These are phyloP conservation scores for Lasioglossum albipes DNA, from an alignment of 1,140 invertebrate species.

Conservation along the genomic window DNA sequence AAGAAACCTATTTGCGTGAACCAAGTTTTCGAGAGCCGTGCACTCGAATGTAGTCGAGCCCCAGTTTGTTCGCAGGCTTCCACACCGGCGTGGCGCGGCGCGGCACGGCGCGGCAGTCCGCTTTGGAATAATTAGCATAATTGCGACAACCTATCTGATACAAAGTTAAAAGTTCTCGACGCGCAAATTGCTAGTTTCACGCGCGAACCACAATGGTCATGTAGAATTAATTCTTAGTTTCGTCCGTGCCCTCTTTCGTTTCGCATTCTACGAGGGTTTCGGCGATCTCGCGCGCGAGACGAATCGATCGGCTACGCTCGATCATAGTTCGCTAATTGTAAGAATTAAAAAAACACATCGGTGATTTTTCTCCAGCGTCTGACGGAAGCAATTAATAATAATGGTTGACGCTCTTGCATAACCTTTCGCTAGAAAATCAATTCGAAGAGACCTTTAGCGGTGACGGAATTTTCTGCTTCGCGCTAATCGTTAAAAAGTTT, in stretches of 20 bases:
- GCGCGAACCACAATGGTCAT: not conserved
- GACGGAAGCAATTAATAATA: not conserved
- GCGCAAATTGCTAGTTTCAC: not conserved
- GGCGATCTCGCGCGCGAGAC: not conserved
- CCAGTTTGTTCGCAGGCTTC: not conserved
- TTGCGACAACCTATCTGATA: not conserved
- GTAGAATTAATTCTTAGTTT: not conserved
- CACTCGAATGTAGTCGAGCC: too few species aligned
- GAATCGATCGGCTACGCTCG: not conserved
- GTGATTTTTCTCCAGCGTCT: not conserved
- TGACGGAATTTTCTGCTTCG: not conserved
- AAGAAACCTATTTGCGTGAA: not conserved
- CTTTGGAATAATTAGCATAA: not conserved
- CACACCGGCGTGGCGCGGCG: too few species aligned
- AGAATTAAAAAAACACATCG: not conserved
- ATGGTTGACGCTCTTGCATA: not conserved
- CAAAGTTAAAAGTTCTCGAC: not conserved
- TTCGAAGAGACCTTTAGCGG: too few species aligned
- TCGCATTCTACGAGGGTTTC: too few species aligned
- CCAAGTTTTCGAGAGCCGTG: too few species aligned
- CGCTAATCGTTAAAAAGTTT: not conserved
- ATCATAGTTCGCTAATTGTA: not conserved
- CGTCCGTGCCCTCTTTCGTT: not conserved
- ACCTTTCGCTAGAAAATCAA: not conserved
- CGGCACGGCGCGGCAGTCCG: not conserved